These are phyloP conservation scores for Melanophora roralis DNA, from an alignment of 2,888 invertebrate genomes.

Conservation along the genomic window DNA sequence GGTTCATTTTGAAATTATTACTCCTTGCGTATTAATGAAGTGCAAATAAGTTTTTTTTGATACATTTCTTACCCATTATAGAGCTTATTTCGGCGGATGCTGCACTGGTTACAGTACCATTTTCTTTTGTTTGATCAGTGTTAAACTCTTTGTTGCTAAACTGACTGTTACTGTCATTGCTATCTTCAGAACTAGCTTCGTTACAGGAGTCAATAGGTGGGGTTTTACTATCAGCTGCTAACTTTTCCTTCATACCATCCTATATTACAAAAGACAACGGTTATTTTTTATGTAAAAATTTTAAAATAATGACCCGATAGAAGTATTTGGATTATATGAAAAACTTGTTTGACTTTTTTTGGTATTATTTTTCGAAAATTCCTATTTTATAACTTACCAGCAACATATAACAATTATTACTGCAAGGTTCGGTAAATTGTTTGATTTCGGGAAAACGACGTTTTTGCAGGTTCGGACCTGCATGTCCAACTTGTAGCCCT, in stretches of 20 bases:
- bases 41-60: too few species aligned
- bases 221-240: slow-evolving; percentile 80
- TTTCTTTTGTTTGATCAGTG: slow-evolving; percentile 74
- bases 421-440: slow-evolving; percentile 90
- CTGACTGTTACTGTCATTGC: slow-evolving; percentile 91
- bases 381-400: slow-evolving; percentile 79
- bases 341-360: not conserved
- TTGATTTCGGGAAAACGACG: slow-evolving; percentile 93
- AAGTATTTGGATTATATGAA: too few species aligned
- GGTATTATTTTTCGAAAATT: not conserved
- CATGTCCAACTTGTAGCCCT: slow-evolving; percentile 93
- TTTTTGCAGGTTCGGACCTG: slow-evolving; percentile 91
- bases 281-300: not conserved
- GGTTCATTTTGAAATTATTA: too few species aligned
- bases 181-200: slow-evolving; percentile 95
- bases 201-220: slow-evolving; percentile 90
- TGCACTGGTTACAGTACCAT: slow-evolving; percentile 72
- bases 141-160: slow-evolving; percentile 80
- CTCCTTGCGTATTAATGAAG: too few species aligned
- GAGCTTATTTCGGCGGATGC: slow-evolving; percentile 75
- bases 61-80: slow-evolving; percentile 73
- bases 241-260: slow-evolving; percentile 91
- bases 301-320: not conserved
- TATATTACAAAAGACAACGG: slow-evolving; percentile 70
- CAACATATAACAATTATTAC: slow-evolving; percentile 91